Evolutionary conservation across 2,113 vertebrate species (phyloP), one percentile per base, ranked within the genome.

Genomic region (Excalfactoria chinensis): DNA sequence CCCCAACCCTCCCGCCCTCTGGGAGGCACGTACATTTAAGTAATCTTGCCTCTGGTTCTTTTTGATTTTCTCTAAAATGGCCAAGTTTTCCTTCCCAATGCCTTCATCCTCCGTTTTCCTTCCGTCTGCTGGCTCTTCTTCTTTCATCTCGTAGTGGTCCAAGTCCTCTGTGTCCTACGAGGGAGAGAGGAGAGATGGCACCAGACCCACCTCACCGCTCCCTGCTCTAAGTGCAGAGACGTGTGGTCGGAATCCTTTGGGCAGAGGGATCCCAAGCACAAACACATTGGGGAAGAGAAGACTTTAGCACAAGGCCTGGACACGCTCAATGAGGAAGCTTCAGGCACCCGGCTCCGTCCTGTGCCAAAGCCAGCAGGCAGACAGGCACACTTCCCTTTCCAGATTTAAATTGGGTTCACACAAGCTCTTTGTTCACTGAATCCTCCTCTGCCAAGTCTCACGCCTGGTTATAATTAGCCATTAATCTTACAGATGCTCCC

Each of bases 41-140:
- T 98, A 98, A 98, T 98, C 98, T 98, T 98, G 98, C 98, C 98
- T 98, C 98, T 98, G 98, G 97, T 98, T 98, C 97, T 98, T 98
- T 97, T 98, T 98, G 6, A 98, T 98, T 94, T 98, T 98, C 97
- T 98, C 98, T 77, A 98, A 81, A 77, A 98, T 98, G 89, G 98
- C 98, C 96, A 98, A 62, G 93, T 98, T 98, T 67, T 98, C 98
- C 91, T 98, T 98, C 20, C 98, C 98, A 13, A 98, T 98, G 95
- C 98, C 98, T 59, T 98, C 98, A 10, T 98, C 98, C 93, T 98
- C 98, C 0, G 97, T 97, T 77, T 97, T 98, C 87, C 96, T 98
- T 43, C 98, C 98, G 30, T 98, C 98, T 6, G 95, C 97, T 0
- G 98, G 98, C 87, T 98, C 98, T 19, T 98, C 98, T 30, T 98